Evolutionary conservation across 2,888 invertebrate species (phyloP).

Genomic region (Agonopterix heracliana): DNA sequence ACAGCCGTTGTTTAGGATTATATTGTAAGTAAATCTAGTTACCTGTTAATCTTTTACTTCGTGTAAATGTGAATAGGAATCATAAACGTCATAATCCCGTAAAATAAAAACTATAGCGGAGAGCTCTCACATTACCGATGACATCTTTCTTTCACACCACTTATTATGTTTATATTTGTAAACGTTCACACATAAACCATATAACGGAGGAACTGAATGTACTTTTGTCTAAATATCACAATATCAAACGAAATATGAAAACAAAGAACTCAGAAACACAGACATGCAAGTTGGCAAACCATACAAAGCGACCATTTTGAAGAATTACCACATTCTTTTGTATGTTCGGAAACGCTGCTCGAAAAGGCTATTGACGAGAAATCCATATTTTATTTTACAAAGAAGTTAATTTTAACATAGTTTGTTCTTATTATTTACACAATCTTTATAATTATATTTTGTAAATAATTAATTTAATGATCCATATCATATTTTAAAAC

Average conservation of each 20-base stretch:
- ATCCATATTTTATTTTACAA: no score
- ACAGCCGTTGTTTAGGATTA: constrained; percentile 15
- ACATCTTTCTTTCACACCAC: constrained; percentile 61
- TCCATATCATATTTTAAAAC: no score
- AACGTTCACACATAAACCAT: constrained; percentile 31
- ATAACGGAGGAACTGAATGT: constrained; percentile 30
- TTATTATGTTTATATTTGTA: constrained; percentile 32
- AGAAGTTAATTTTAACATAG: no score
- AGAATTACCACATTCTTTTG: constrained; percentile 83
- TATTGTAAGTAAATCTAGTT: constrained; percentile 27
- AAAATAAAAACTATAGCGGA: constrained; percentile 61
- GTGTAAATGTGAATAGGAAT: constrained; percentile 45
- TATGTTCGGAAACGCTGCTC: constrained; percentile 53
- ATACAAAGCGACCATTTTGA: constrained; percentile 83
- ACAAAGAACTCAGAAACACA: constrained; percentile 73
- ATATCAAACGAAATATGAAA: constrained; percentile 54
- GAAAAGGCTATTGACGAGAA: constrained; percentile 36
- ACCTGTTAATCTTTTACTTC: constrained; percentile 54
- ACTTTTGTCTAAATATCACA: constrained; percentile 36
- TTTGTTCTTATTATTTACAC: no score
- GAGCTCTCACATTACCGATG: constrained; percentile 75
- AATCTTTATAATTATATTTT: no score
- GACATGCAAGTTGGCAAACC: constrained; percentile 79
- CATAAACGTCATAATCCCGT: constrained; percentile 60
- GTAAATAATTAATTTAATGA: no score